Evolutionary conservation across 2,888 invertebrate genomes (phyloP), one percentile per base, ranked within the genome.

Genomic region (Caenorhabditis virilis): DNA sequence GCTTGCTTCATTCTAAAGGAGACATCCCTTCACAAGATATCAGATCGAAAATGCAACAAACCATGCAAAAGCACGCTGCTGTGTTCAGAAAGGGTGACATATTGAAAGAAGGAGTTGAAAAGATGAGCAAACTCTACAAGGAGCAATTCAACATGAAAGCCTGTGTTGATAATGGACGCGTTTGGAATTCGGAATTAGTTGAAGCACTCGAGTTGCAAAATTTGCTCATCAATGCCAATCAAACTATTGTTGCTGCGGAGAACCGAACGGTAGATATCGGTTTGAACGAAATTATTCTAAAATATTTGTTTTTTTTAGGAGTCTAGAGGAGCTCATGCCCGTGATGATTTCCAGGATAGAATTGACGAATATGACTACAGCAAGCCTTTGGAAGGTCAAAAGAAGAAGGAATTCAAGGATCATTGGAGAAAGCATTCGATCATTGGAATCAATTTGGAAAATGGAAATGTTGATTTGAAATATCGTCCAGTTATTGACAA

Each of bases 341-440:
- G 97, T n/a, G 97, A 98, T 85, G 98, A 99, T 86, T 97, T 89
- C 86, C 91, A 91, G 85, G 88, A 87, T 0, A 87, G 95, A 58
- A 84, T 90, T 48, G 98, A 98, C 84, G 97, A 99, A 85, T 90
- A 87, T 78, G 95, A 98, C 85, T 98, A 92, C 85, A 89, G 90
- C 77, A 95, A 95, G 83, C 91, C 95, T 0, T 54, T 91, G 15
- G 91, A 91, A 9, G 91, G 91, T 59, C 97, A 98, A 86, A 83
- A 78, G 60, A 86, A 88, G 78, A 88, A 88, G 78, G 55, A 91
- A 0, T 79, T 90, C 43, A 91, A 91, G 48, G 85, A 97, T 76
- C 98, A 98, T 85, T 98, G 97, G 97, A 89, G 98, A 76, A 99
- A 99, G 86, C 98, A 98, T 86, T 94, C 95, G 0, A 86, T 99